A percentile compares a stretch with the other conserved stretches of the same genome.
These are phyloP conservation scores for Chionoecetes opilio DNA, from an alignment of 1,140 invertebrate species.

Conservation along the genomic window DNA sequence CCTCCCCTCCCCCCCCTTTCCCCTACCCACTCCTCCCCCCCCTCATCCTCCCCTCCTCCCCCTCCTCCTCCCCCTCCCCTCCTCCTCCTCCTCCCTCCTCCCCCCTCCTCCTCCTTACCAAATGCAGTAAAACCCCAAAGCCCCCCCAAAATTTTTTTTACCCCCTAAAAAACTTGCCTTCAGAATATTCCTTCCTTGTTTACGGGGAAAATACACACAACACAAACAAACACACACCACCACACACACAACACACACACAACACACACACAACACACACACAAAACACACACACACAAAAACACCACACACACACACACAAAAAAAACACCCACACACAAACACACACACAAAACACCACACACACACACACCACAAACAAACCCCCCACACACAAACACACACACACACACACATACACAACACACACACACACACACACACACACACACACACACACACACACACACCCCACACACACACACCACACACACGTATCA, in stretches of 20 bases:
- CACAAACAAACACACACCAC: not conserved
- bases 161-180: not conserved
- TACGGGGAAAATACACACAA: not conserved
- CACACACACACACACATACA: not conserved
- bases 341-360: slow-evolving; percentile 19
- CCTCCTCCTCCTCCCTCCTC: too few species aligned
- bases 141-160: not conserved
- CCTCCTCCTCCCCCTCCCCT: not conserved
- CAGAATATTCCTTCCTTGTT: not conserved
- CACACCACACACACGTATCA: too few species aligned
- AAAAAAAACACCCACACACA: slow-evolving; percentile 15
- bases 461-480: not conserved
- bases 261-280: not conserved
- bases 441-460: slow-evolving; percentile 52
- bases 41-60: not conserved
- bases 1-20: not conserved
- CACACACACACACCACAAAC: not conserved
- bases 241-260: too few species aligned
- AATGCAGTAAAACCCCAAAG: not conserved
- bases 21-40: not conserved
- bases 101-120: not conserved
- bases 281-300: not conserved
- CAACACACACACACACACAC: slow-evolving; percentile 46
- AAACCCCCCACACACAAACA: too few species aligned
- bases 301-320: slow-evolving; percentile 12